Evolutionary conservation across 64 coral and sea anemone species (phyloP).

Genomic region (Montipora foliosa): DNA sequence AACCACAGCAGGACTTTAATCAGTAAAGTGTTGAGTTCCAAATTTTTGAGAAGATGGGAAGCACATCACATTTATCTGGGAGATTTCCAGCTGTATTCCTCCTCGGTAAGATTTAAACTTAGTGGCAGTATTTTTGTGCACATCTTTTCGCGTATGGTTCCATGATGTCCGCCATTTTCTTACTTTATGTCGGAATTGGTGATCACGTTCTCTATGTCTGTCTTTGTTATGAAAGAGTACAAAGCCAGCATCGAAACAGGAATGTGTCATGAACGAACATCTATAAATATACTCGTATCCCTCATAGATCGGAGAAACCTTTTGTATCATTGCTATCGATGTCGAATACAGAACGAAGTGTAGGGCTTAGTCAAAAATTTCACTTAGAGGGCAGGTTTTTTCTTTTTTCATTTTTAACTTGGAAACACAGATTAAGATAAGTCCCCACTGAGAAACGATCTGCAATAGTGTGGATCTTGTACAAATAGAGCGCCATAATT

Average conservation of each 20-base stretch:
- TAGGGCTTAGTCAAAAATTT: no score
- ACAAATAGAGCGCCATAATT: no score
- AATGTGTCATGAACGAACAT: not conserved
- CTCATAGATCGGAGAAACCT: not conserved
- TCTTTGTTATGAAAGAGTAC: not conserved
- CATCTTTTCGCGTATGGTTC: not conserved
- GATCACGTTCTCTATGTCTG: not conserved
- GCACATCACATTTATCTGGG: conserved; percentile 94
- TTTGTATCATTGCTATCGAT: no score
- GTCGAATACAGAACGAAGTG: no score
- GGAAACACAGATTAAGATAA: no score
- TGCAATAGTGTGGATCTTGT: no score
- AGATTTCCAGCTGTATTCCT: conserved; percentile 97
- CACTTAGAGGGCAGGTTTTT: no score
- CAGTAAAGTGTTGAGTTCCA: conserved; percentile 98
- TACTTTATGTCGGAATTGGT: conserved; percentile 10
- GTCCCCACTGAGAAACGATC: no score
- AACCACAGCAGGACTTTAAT: conserved; percentile 98
- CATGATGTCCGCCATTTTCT: conserved; percentile 47
- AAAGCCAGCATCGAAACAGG: not conserved
- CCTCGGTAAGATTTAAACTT: conserved; percentile 78
- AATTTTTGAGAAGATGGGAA: conserved; percentile 98
- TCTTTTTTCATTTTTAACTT: no score
- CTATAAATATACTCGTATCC: not conserved
- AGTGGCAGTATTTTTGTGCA: not conserved